Conservation (phyloP, 2,797 vertebrate genomes). For the Ispidina lecontei region DNA sequence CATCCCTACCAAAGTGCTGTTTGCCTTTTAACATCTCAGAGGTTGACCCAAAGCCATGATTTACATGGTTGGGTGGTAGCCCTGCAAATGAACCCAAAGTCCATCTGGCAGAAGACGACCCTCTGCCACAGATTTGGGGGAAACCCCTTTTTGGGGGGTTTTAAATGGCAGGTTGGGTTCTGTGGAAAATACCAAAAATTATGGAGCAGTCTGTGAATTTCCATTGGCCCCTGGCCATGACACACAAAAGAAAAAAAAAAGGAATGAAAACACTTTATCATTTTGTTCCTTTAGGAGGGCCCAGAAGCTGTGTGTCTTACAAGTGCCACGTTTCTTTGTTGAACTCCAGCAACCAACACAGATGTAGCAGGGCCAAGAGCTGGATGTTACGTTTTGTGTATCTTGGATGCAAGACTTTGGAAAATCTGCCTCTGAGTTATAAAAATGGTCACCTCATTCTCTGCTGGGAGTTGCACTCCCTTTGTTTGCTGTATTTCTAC, state of each 20-base stretch:
- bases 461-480: conserved; percentile 13
- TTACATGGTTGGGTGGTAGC: neutral
- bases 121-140: neutral
- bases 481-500: conserved; percentile 37
- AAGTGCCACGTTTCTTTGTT: conserved; percentile 61
- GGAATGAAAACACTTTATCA: conserved; percentile 32
- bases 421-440: conserved; percentile 35
- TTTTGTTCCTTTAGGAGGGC: conserved; percentile 34
- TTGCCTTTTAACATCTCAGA: neutral
- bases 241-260: neutral
- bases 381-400: conserved; percentile 20
- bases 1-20: neutral
- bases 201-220: conserved; percentile 16
- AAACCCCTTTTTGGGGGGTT: neutral
- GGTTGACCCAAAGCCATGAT: neutral
- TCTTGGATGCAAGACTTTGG: conserved; percentile 46
- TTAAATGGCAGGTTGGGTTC: neutral
- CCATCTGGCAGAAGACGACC: neutral
- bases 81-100: neutral
- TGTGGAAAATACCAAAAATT: neutral
- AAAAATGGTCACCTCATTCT: conserved; percentile 46
- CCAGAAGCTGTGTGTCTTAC: neutral
- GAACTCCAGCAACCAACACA: conserved; percentile 60
- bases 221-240: conserved; percentile 34
- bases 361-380: neutral